Evolutionary conservation across 2,797 vertebrate species (phyloP), one percentile per base, ranked within the genome.

Genomic region (Cyprinella venusta): DNA sequence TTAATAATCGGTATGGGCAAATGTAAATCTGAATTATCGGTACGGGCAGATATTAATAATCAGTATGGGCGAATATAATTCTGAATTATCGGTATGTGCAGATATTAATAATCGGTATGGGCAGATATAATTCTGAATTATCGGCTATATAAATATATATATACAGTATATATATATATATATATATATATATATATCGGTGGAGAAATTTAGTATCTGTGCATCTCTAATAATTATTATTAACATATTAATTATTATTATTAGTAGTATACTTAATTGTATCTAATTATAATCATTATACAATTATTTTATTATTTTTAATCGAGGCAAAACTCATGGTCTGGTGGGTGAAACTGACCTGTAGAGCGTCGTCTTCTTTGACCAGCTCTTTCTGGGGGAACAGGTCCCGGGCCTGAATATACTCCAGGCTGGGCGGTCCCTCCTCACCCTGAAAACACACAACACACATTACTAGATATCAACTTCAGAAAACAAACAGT

Each of bases 321-420:
- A 42, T 42, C 2, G 12, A 15, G 56, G n/a, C 0, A 0, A 24
- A 19, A 33, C 30, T 36, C 16, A 2, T n/a, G 54, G n/a, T 59
- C 56, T 59, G 56, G 40, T 16, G 15, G 48, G 12, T 74, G 26
- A 18, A 48, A 56, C 84, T 94, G 92, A 99, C 98, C 97, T 99
- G 98, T 89, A 99, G 92, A 84, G 95, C 95, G 79, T 98, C 97
- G 91, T 99, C 98, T 89, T 99, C 98, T 92, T 98, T 99, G 86
- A 99, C 93, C 88, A 99, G 96, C 91, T 99, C 98, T 94, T 98
- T 98, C 5, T 96, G 97, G 90, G 98, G 98, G 89, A 99, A 99
- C 92, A 99, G 95, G 93, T 99, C 98, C 94, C 99, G 99, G 90
- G 98, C 97, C 95, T 99, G 98, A 93, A 99, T 99, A 90, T 99